Conservation (phyloP, 1,140 invertebrate species). For the Anastrepha obliqua region DNA sequence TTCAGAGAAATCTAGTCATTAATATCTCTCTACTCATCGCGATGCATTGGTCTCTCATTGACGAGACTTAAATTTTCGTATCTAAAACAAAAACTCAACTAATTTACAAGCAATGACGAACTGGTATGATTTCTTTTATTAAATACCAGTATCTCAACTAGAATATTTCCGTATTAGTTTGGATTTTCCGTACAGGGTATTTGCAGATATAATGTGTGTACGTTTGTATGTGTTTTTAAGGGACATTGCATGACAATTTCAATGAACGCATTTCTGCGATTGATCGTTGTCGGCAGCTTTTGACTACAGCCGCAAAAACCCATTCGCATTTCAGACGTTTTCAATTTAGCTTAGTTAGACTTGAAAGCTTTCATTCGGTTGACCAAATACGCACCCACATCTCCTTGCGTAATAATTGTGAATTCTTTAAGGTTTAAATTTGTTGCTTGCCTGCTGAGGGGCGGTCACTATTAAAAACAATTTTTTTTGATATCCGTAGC, state of each 20-base stretch:
- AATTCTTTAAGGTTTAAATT: neutral
- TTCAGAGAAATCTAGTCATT: no score
- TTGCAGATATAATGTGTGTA: neutral
- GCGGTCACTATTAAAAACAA: no score
- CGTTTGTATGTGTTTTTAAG: neutral
- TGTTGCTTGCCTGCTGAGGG: no score
- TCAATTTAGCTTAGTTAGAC: constrained; percentile 18
- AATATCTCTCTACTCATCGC: no score
- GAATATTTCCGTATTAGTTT: no score
- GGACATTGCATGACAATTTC: neutral
- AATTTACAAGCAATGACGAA: no score
- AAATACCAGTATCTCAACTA: no score
- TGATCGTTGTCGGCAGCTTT: neutral
- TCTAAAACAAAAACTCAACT: no score
- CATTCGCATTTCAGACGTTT: neutral
- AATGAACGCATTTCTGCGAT: neutral
- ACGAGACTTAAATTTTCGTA: no score
- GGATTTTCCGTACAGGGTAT: neutral
- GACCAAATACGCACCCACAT: neutral
- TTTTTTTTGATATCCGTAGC: no score
- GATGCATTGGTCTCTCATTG: no score
- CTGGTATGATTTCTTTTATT: no score
- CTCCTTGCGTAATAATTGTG: neutral
- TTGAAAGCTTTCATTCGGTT: neutral
- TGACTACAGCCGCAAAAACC: neutral